Evolutionary conservation across 2,888 invertebrate species (phyloP), one percentile per base, ranked within the genome.

Genomic region (Apamea epomidion): DNA sequence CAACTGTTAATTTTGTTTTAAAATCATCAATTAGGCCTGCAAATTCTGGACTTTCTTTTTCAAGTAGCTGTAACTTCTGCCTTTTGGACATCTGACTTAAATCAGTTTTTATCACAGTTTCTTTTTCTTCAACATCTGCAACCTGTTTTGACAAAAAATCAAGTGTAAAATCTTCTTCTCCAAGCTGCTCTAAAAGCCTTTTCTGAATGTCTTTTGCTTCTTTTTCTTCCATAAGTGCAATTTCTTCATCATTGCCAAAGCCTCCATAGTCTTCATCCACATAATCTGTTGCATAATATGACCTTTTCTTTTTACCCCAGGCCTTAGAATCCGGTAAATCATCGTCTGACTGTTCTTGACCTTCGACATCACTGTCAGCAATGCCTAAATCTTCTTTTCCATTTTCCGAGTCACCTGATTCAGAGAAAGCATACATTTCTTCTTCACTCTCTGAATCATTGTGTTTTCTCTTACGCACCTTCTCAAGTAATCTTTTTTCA

Each of bases 1-100:
- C 97, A 91, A 98, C 98, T 18, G 94, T 95, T 91, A 99, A 88
- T 91, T 97, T 98, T 93, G 97, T 97, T 97, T 98, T 98, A 92
- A 98, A 99, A 94, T 99, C 99, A 83, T 98, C 97, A 74, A 98
- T 97, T 21, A 99, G 96, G 8, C 98, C 98, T 77, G 98, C 93
- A 92, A 99, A 98, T 95, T 99, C 99, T 4, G 99, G 99, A 73
- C 98, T 98, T 94, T 99, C 99, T 92, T 98, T 98, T 92, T 98
- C 97, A 86, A 99, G 95, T 76, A 99, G 94, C 90, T 98, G 98
- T 76, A 98, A 91, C 91, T 98, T 98, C 93, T 99, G 98, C 78
- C 98, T 97, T 90, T 98, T 98, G 25, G 98, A 98, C 91, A 99
- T 96, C 90, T 98, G 98, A 76, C 98, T 98, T 70, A 99, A 96